These are phyloP conservation scores for Machaerirhynchus nigripectus DNA, from an alignment of 2,113 vertebrate species.

Conservation along the genomic window DNA sequence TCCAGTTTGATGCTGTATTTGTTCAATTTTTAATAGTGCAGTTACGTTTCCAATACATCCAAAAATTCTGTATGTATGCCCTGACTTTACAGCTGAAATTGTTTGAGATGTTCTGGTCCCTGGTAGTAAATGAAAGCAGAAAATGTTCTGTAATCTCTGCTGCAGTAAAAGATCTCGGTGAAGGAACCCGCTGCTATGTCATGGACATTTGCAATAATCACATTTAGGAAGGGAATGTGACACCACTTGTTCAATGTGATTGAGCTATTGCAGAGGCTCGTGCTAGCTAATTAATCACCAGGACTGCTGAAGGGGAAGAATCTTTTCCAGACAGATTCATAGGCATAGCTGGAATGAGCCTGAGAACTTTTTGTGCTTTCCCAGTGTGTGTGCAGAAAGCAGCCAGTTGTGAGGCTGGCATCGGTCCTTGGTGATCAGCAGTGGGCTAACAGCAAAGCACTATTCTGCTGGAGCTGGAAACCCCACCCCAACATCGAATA, in stretches of 20 bases:
- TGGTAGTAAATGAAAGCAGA: background rate
- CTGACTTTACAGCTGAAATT: background rate
- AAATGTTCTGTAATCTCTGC: conserved; percentile 1
- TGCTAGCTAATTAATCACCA: conserved; percentile 35
- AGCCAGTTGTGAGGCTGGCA: background rate
- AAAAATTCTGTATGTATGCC: background rate
- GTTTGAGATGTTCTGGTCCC: background rate
- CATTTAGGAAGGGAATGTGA: conserved; percentile 18
- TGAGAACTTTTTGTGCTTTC: background rate
- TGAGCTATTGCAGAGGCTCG: background rate
- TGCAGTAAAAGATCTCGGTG: background rate
- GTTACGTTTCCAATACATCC: background rate
- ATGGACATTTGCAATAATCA: background rate
- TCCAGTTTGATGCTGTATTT: background rate
- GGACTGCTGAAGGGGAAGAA: conserved; percentile 1
- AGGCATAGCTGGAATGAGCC: background rate
- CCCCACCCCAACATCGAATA: background rate
- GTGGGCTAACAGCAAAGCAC: background rate
- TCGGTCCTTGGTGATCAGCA: background rate
- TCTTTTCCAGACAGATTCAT: conserved; percentile 6
- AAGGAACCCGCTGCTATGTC: background rate
- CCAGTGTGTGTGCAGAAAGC: background rate
- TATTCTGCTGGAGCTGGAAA: background rate
- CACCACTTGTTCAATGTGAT: background rate
- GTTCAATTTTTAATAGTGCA: background rate